A percentile compares a stretch with the other conserved stretches of the same genome.
These are phyloP conservation scores for Syrrhaptes paradoxus DNA, from an alignment of 2,113 vertebrate species.

Conservation along the genomic window DNA sequence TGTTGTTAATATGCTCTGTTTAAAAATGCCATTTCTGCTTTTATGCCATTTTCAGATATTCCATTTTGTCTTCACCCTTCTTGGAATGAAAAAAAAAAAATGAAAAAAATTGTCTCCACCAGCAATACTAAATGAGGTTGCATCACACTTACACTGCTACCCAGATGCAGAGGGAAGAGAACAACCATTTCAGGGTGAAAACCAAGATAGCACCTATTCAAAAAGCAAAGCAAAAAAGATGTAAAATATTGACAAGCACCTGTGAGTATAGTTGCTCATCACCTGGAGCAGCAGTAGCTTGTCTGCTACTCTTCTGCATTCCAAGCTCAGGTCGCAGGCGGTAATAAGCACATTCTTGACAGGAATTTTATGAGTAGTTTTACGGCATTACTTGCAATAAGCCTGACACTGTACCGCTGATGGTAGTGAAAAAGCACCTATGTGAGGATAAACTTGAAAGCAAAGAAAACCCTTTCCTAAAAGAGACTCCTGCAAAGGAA, in stretches of 20 bases:
- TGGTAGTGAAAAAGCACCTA: neutral
- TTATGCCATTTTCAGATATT: slow-evolving; percentile 82
- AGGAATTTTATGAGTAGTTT: neutral
- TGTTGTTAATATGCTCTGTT: slow-evolving; percentile 84
- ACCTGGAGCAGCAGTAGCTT: neutral
- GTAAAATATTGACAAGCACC: slow-evolving; percentile 43
- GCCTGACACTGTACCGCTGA: neutral
- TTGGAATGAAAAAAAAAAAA: slow-evolving; percentile 56
- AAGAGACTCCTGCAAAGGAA: neutral
- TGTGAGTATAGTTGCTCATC: neutral
- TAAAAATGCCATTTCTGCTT: slow-evolving; percentile 84
- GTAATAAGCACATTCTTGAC: neutral
- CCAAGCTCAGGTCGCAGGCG: fast-evolving
- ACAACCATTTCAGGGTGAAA: neutral
- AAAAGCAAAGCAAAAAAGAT: slow-evolving; percentile 24
- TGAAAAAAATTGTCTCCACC: slow-evolving; percentile 1
- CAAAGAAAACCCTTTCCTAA: neutral
- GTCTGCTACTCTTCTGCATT: neutral
- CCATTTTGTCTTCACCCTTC: slow-evolving; percentile 79
- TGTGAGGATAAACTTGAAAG: neutral
- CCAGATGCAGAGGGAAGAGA: neutral
- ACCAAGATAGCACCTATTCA: slow-evolving; percentile 17
- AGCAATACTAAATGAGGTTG: slow-evolving; percentile 54
- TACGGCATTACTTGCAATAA: neutral
- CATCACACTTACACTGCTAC: neutral